Percentiles rank a stretch among this genome's conserved stretches.
These are phyloP conservation scores for Urocitellus parryii DNA, from an alignment of 2,113 vertebrate genomes.

Conservation along the genomic window DNA sequence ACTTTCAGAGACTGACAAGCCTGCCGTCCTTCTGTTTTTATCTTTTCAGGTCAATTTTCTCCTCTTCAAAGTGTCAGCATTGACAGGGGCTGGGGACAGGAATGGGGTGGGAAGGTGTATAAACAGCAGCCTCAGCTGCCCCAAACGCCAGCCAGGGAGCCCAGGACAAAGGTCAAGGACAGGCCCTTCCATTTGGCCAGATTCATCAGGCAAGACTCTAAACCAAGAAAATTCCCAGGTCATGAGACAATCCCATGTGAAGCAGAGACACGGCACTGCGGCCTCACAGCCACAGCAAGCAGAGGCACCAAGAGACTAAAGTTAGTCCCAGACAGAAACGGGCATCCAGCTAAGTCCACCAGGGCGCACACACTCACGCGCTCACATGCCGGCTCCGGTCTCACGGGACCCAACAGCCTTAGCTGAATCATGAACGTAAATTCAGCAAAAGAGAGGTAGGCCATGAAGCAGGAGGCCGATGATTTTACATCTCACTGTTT, in stretches of 20 bases:
- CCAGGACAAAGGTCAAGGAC: neutral
- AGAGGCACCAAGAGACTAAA: constrained; percentile 70
- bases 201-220: neutral
- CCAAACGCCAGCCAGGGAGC: rapidly evolving
- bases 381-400: neutral
- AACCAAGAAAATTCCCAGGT: neutral
- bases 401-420: constrained; percentile 42
- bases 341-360: neutral
- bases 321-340: neutral
- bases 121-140: neutral
- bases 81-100: neutral
- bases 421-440: neutral
- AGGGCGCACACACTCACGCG: neutral
- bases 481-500: neutral
- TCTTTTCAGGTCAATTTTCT: neutral
- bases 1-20: neutral
- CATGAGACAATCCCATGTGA: neutral
- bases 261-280: neutral
- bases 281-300: neutral
- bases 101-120: neutral
- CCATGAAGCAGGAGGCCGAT: constrained; percentile 47
- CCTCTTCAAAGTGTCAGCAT: neutral
- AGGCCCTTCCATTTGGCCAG: neutral
- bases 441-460: constrained; percentile 68
- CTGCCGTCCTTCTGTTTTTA: neutral